Conservation (phyloP, 2,797 vertebrate species). For the Harpagifer antarcticus region DNA sequence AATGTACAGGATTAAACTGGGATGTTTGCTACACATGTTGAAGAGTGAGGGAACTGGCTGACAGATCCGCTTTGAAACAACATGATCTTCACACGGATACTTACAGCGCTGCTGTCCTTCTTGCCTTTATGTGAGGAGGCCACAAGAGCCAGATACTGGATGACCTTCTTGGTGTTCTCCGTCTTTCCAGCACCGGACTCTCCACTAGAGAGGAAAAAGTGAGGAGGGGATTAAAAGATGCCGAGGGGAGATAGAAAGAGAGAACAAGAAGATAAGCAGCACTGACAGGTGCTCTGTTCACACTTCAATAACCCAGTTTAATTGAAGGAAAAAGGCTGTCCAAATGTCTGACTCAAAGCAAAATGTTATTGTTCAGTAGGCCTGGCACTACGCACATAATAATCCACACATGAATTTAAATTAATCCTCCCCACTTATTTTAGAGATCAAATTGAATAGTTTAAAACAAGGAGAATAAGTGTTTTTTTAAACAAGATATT, state of each 20-base stretch:
- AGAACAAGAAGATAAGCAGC: conserved; percentile 42
- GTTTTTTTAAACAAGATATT: too few relatives aligned
- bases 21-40: conserved; percentile 43
- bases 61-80: conserved; percentile 36
- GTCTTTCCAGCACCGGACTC: conserved; percentile 99
- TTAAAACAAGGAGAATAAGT: fast-evolving
- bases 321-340: conserved; percentile 58
- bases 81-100: conserved; percentile 66
- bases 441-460: background rate
- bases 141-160: conserved; percentile 96
- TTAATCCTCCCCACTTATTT: background rate
- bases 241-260: conserved; percentile 18
- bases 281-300: conserved; percentile 58
- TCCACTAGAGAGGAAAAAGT: conserved; percentile 82
- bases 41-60: conserved; percentile 72
- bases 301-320: conserved; percentile 63
- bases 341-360: conserved; percentile 41
- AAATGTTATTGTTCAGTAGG: conserved; percentile 48
- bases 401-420: background rate
- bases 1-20: conserved; percentile 76
- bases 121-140: conserved; percentile 98
- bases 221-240: conserved; percentile 40
- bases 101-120: conserved; percentile 94
- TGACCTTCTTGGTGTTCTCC: conserved; percentile 98
- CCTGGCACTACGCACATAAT: background rate